Base-by-base conservation (phyloP, 2,797 vertebrate genomes). In the Bradypus variegatus region DNA sequence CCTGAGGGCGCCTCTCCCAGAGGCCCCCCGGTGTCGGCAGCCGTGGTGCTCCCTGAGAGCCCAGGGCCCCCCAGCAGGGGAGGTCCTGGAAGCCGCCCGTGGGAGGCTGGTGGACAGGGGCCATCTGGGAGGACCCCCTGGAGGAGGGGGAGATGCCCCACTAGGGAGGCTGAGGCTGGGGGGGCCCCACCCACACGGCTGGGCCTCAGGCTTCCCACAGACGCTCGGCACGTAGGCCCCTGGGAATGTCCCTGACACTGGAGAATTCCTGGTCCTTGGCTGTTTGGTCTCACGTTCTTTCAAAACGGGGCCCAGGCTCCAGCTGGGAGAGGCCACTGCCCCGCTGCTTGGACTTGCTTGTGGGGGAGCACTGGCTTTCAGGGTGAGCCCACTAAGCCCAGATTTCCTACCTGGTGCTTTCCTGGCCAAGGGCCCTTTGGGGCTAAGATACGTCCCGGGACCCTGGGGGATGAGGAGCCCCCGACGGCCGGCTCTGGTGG, bases 1-100 rank as follows among this genome's bases (percentile, higher is more conserved):
- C 55, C 90, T 50, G 33, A 1, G 14, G 29, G 2, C n/a, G 36
- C 70, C 91, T 94, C 91, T 53, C 86, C 91, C 91, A 95, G 96
- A 93, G 7, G 48, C 11, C 41, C 53, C 8, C 38, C 50, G 60
- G 4, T 12, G 36, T 9, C 23, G 55, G 16, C 33, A 53, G 45
- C 11, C 92, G 91, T 2, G 15, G 45, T 48, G 72, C 38, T 60
- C 83, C 50, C 80, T 38, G 29, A 21, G 19, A 65, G n/a, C n/a
- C n/a, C n/a, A n/a, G n/a, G n/a, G n/a, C n/a, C n/a, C n/a, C n/a
- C n/a, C 48, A 12, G 25, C 62, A 10, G 5, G 48, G 10, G 8
- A 36, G 88, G 8, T 38, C 33, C 25, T 27, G 13, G 4, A 60
- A 1, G 33, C 19, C 67, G 38, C 62, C 18, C 31, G 33, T 7